Percentiles rank a stretch among this genome's conserved stretches.
phyloP scores from a whole-genome alignment of 2,113 vertebrate species.

The Hyaena hyaena region DNA sequence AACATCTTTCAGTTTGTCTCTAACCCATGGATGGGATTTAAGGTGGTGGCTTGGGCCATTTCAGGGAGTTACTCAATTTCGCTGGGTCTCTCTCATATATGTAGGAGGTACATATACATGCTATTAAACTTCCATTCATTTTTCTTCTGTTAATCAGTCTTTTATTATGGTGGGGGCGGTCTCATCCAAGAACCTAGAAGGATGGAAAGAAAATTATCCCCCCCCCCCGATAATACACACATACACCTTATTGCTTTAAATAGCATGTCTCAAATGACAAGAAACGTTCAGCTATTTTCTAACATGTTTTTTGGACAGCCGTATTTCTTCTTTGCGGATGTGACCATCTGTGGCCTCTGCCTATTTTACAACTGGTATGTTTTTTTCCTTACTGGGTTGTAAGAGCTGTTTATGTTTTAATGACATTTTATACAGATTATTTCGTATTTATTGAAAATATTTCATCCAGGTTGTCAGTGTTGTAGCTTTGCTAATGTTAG shows the following conservation, averaged over 20 bases:
- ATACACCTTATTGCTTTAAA: constrained; percentile 6
- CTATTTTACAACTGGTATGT: constrained; percentile 15
- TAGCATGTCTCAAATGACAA: background rate
- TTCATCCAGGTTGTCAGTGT: background rate
- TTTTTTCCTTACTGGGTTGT: constrained; percentile 1
- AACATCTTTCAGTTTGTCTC: background rate
- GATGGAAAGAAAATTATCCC: background rate
- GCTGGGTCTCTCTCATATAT: background rate
- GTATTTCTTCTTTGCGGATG: constrained; percentile 32
- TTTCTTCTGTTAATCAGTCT: background rate
- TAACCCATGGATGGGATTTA: background rate
- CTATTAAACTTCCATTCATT: background rate
- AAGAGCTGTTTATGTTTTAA: constrained; percentile 47
- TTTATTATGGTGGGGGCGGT: background rate
- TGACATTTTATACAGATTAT: background rate
- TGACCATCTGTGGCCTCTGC: constrained; percentile 18
- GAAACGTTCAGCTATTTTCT: constrained; percentile 46
- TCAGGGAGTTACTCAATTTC: background rate
- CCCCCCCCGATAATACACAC: background rate
- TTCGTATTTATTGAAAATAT: constrained; percentile 41
- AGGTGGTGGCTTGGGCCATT: background rate
- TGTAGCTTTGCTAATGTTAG: background rate
- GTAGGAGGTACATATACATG: background rate
- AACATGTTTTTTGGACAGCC: background rate
- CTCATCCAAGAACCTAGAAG: background rate